Conservation (phyloP, 2,113 vertebrate genomes). For the Tetrao urogallus region DNA sequence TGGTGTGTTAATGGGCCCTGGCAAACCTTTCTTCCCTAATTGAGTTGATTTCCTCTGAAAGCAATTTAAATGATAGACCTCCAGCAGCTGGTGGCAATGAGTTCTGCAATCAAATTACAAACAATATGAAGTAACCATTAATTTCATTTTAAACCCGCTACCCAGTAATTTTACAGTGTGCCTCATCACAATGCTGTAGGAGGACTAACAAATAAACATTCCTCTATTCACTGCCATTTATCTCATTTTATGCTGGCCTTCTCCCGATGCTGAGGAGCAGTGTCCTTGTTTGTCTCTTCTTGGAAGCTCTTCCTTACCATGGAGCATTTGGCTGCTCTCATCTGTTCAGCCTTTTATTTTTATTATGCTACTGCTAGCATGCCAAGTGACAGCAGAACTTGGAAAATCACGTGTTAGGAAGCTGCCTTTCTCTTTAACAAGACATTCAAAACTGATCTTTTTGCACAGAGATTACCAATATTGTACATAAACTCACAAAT, state of each 20-base stretch:
- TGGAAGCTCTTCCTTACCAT: background rate
- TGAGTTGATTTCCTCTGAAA: background rate
- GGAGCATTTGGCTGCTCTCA: background rate
- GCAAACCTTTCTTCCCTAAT: background rate
- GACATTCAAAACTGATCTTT: background rate
- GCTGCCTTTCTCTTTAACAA: background rate
- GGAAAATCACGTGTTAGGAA: background rate
- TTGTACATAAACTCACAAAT: constrained; percentile 4
- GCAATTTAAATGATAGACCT: background rate
- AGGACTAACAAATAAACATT: background rate
- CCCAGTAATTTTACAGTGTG: background rate
- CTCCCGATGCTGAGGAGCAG: background rate
- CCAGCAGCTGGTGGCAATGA: background rate
- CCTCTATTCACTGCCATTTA: background rate
- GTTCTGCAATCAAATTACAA: background rate
- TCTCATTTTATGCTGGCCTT: background rate
- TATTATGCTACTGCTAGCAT: background rate
- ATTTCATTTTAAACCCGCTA: constrained; percentile 48
- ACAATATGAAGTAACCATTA: constrained; percentile 23
- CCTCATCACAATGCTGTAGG: background rate
- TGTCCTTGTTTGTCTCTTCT: background rate
- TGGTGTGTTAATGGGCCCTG: background rate
- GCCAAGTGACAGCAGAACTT: background rate
- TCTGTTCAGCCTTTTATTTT: background rate
- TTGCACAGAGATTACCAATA: background rate